Percentiles rank a stretch among this genome's conserved stretches.
Conservation (phyloP, 2,888 invertebrate species). For the Palloptera scutellata region DNA sequence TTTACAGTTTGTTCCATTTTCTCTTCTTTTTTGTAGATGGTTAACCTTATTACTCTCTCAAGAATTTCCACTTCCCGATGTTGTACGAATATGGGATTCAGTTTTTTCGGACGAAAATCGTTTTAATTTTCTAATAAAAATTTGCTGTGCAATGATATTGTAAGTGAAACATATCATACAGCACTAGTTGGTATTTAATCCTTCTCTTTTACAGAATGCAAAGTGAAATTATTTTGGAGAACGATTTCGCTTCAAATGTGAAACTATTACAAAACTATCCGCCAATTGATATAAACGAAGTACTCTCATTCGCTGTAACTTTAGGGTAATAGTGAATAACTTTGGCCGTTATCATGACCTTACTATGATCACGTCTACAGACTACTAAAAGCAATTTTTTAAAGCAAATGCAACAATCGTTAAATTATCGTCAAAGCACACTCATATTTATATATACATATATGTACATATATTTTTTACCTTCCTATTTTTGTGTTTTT, state of each 20-base stretch:
- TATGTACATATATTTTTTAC: too few relatives aligned
- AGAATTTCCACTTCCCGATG: conserved; percentile 97
- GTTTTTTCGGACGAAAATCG: conserved; percentile 89
- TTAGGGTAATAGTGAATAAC: conserved; percentile 43
- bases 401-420: too few relatives aligned
- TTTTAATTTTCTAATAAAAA: conserved; percentile 89
- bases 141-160: conserved; percentile 98
- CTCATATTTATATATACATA: too few relatives aligned
- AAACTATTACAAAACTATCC: conserved; percentile 94
- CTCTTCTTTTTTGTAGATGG: conserved; percentile 74
- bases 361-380: too few relatives aligned
- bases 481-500: too few relatives aligned
- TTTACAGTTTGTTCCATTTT: neutral
- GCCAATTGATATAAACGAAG: conserved; percentile 84
- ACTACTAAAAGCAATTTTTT: too few relatives aligned
- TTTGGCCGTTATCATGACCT: too few relatives aligned
- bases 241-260: conserved; percentile 93
- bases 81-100: conserved; percentile 97
- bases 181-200: conserved; percentile 2
- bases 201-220: conserved; percentile 71
- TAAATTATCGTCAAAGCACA: too few relatives aligned
- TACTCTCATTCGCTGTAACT: conserved; percentile 78
- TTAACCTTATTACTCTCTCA: conserved; percentile 93
- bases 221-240: conserved; percentile 80
- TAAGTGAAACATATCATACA: conserved; percentile 66